A percentile compares a stretch with the other conserved stretches of the same genome.
Conservation (phyloP, 1,140 invertebrate genomes). For the Drosophila tsacasi region DNA sequence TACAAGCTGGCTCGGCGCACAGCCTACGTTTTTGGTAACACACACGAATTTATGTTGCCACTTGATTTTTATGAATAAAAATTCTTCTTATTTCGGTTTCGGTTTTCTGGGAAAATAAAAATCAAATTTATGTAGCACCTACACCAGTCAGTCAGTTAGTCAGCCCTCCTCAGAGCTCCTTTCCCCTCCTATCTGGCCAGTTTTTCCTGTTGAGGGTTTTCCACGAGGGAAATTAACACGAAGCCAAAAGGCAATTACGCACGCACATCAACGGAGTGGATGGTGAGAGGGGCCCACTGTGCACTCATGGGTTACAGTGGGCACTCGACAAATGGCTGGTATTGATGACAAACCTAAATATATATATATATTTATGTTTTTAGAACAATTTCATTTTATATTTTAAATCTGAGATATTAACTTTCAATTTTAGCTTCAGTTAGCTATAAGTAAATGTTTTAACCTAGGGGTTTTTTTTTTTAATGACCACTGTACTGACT, state of each 20-base stretch:
- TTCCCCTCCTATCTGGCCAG: constrained; percentile 2
- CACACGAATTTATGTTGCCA: constrained; percentile 70
- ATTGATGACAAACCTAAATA: too few species aligned
- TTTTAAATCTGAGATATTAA: not conserved
- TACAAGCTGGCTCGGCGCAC: constrained; percentile 8
- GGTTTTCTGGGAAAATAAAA: constrained; percentile 69
- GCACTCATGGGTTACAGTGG: constrained; percentile 21
- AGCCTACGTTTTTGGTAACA: constrained; percentile 70
- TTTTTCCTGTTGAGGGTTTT: constrained; percentile 46
- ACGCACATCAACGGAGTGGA: constrained; percentile 48
- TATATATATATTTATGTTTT: not conserved
- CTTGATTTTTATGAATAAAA: constrained; percentile 77
- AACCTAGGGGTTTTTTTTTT: too few species aligned
- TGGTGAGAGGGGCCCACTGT: constrained; percentile 21
- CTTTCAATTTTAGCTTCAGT: not conserved
- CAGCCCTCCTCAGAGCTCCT: not conserved
- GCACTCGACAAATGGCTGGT: not conserved
- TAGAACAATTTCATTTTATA: not conserved
- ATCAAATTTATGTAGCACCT: constrained; percentile 83
- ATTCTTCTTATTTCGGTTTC: constrained; percentile 69
- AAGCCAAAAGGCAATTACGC: constrained; percentile 71
- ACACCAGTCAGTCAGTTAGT: constrained; percentile 1
- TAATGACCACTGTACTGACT: constrained; percentile 16
- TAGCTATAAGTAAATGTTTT: not conserved
- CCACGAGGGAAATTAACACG: constrained; percentile 48